Conservation (phyloP, 2,113 vertebrate species). For the Lamprotornis superbus region DNA sequence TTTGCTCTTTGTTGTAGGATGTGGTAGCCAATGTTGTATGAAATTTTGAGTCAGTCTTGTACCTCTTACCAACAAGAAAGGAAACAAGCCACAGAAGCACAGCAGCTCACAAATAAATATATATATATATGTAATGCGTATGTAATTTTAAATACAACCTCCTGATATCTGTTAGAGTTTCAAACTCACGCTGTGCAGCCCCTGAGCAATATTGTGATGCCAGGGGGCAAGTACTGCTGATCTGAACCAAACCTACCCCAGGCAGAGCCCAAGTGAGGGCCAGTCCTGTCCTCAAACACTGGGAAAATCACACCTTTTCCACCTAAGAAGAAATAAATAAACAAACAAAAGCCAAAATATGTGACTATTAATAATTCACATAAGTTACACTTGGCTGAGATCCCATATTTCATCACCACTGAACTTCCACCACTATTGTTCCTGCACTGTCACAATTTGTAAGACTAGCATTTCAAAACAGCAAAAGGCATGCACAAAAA, state of each 20-base stretch:
- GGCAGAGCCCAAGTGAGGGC: neutral
- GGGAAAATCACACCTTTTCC: neutral
- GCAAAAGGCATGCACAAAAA: neutral
- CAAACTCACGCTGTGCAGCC: neutral
- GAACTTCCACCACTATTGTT: neutral
- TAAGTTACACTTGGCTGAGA: neutral
- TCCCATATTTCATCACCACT: neutral
- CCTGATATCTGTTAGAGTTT: neutral
- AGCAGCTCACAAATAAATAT: neutral
- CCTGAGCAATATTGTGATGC: neutral
- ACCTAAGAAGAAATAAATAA: neutral
- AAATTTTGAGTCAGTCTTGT: neutral
- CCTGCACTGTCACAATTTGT: accelerated
- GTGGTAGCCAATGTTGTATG: neutral
- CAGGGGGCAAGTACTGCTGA: accelerated
- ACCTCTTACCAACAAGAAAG: neutral
- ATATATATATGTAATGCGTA: accelerated
- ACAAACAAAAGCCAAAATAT: neutral
- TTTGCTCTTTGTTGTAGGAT: neutral
- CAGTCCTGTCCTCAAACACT: neutral
- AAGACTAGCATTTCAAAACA: neutral
- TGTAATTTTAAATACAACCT: neutral
- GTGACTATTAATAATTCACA: neutral
- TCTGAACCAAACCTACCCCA: neutral
- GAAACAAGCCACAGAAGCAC: neutral